Percentiles rank a stretch among this genome's conserved stretches.
Conservation (phyloP, 64 coral and sea anemone species). For the Hydrozoanthus tunicans region DNA sequence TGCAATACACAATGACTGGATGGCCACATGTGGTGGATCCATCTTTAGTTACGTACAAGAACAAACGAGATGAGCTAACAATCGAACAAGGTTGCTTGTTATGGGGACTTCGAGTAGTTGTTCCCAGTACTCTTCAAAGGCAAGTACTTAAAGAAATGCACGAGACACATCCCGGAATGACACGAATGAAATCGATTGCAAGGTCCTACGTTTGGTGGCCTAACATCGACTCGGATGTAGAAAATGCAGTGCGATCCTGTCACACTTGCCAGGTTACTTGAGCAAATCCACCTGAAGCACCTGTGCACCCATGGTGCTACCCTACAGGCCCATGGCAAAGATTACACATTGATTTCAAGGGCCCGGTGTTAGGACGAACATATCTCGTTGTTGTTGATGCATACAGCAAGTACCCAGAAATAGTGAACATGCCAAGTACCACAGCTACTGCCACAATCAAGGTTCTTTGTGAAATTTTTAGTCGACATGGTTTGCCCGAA, state of each 20-base stretch:
- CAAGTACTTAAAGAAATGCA: slow-evolving; percentile 54
- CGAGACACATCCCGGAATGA: slow-evolving; percentile 55
- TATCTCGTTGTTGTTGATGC: slow-evolving; percentile 49
- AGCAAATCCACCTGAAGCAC: slow-evolving; percentile 47
- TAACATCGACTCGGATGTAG: slow-evolving; percentile 58
- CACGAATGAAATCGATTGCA: slow-evolving; percentile 61
- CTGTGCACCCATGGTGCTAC: slow-evolving; percentile 43
- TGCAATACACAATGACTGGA: slow-evolving; percentile 51
- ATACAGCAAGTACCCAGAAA: slow-evolving; percentile 42
- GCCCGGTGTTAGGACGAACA: slow-evolving; percentile 19
- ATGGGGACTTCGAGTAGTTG: slow-evolving; percentile 46
- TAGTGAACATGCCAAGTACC: slow-evolving; percentile 59
- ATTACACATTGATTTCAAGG: slow-evolving; percentile 46
- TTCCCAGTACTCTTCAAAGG: slow-evolving; percentile 56
- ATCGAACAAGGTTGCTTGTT: slow-evolving; percentile 46
- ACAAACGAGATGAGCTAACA: slow-evolving; percentile 45
- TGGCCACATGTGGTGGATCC: slow-evolving; percentile 57
- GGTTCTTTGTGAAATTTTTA: slow-evolving; percentile 57
- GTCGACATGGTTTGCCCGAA: slow-evolving; percentile 50
- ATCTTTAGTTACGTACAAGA: slow-evolving; percentile 53
- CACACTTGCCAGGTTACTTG: slow-evolving; percentile 27
- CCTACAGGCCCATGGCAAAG: slow-evolving; percentile 34
- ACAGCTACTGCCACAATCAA: slow-evolving; percentile 39
- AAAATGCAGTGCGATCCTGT: slow-evolving; percentile 24
- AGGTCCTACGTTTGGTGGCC: slow-evolving; percentile 65